A percentile compares a stretch with the other conserved stretches of the same genome.
These are phyloP conservation scores for Trematocara nigrifrons DNA, from an alignment of 2,113 vertebrate species.

Conservation along the genomic window DNA sequence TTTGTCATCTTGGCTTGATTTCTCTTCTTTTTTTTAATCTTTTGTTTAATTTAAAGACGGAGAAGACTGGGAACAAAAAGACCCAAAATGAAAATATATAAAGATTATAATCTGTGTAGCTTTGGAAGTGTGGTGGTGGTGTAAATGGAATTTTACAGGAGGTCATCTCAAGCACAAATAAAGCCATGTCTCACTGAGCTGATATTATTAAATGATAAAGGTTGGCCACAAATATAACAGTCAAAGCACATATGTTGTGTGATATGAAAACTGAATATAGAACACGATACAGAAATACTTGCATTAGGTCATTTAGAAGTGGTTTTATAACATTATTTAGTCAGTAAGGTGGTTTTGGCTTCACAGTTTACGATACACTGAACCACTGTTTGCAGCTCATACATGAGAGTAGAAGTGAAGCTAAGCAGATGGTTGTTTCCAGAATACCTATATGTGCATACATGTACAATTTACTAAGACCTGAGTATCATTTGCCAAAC, in stretches of 20 bases:
- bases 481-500: background rate
- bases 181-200: background rate
- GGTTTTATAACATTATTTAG: background rate
- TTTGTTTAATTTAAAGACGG: background rate
- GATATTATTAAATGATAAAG: background rate
- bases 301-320: background rate
- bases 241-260: background rate
- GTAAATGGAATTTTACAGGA: background rate
- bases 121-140: background rate
- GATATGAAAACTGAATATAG: background rate
- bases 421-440: background rate
- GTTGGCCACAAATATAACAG: background rate
- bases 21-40: background rate
- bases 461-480: background rate
- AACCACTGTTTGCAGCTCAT: background rate
- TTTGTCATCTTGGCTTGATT: background rate
- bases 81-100: background rate
- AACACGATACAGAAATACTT: background rate
- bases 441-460: fast-evolving
- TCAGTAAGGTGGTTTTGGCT: background rate
- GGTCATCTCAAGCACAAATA: background rate
- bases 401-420: background rate
- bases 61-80: background rate
- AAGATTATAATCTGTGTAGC: fast-evolving
- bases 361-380: background rate